Percentiles rank a stretch among this genome's conserved stretches.
Evolutionary conservation across 2,113 vertebrate species (phyloP).

Genomic region (Cercopithecus mona): DNA sequence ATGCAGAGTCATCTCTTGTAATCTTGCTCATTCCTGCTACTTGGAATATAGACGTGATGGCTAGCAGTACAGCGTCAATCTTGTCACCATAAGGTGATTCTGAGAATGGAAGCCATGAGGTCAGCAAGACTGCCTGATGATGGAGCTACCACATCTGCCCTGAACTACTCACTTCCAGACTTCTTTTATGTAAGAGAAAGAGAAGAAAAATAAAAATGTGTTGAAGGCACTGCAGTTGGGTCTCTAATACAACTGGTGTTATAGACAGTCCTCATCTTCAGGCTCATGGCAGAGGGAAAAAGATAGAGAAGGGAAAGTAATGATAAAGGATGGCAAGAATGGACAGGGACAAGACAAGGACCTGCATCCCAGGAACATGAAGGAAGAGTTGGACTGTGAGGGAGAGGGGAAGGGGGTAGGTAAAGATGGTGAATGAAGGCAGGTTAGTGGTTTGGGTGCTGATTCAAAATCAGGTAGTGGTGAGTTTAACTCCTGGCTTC

Average conservation of each 20-base stretch:
- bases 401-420: too few species aligned
- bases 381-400: background rate
- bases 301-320: background rate
- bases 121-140: background rate
- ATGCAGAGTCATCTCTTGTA: background rate
- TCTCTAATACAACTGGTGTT: background rate
- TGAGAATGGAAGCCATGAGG: background rate
- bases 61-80: background rate
- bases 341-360: background rate
- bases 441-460: background rate
- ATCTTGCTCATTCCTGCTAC: background rate
- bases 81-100: background rate
- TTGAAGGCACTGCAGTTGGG: background rate
- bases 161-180: background rate
- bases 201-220: background rate
- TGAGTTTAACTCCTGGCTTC: background rate
- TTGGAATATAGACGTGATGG: background rate
- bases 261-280: background rate
- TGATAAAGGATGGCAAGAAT: background rate
- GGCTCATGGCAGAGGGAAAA: background rate
- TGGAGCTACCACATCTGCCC: background rate
- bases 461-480: background rate
- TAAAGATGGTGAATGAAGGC: background rate
- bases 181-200: background rate
- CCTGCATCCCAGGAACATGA: background rate